phyloP scores from a whole-genome alignment of 1,140 invertebrate species.

The Drosophila subpulchrella region DNA sequence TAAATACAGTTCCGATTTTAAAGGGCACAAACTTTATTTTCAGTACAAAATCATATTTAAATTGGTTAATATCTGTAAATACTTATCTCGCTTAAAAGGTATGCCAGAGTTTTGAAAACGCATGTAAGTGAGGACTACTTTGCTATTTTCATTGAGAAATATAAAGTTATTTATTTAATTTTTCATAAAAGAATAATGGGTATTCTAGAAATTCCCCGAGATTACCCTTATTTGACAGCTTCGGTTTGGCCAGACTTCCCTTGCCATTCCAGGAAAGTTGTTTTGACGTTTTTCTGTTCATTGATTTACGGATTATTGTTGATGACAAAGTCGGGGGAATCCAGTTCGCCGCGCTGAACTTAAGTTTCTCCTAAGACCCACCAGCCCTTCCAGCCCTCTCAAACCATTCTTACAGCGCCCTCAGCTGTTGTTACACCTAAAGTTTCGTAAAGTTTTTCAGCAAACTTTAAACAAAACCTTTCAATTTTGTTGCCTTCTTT shows the following conservation, averaged over 20 bases:
- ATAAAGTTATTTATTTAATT: not conserved
- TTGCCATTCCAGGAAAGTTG: constrained; percentile 38
- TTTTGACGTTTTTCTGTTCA: constrained; percentile 60
- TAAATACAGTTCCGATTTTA: too few species aligned
- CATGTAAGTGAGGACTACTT: too few species aligned
- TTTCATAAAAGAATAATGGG: not conserved
- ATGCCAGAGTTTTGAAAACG: too few species aligned
- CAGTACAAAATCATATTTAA: too few species aligned
- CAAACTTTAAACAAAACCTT: constrained; percentile 72
- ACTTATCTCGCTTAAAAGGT: too few species aligned
- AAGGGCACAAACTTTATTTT: too few species aligned
- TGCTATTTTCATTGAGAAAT: too few species aligned
- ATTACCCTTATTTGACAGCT: constrained; percentile 22
- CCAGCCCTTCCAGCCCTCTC: not conserved
- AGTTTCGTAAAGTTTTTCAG: constrained; percentile 60
- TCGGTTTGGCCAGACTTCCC: constrained; percentile 14
- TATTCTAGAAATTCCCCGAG: too few species aligned
- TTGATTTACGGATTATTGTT: constrained; percentile 75
- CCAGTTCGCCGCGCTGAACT: not conserved
- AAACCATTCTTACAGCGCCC: constrained; percentile 13
- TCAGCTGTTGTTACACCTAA: constrained; percentile 65
- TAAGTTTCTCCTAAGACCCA: not conserved
- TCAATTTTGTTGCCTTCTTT: constrained; percentile 23
- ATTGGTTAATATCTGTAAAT: too few species aligned
- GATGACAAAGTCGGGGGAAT: constrained; percentile 19